Conservation (phyloP, 2,797 vertebrate species). For the Allobates femoralis region DNA sequence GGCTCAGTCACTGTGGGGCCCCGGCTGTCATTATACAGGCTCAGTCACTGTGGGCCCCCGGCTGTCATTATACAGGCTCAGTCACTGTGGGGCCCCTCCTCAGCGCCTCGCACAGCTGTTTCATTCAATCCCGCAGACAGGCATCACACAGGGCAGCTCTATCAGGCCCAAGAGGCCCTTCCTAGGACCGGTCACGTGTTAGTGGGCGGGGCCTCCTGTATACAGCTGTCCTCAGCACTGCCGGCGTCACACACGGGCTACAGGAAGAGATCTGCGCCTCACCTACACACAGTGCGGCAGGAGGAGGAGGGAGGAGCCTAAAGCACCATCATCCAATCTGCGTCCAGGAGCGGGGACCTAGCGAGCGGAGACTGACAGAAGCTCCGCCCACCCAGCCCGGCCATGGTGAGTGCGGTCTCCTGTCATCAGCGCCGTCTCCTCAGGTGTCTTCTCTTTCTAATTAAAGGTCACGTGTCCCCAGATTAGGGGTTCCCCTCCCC, state of each 20-base stretch:
- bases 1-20: too few species aligned
- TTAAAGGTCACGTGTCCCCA: too few species aligned
- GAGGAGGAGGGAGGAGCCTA: neutral
- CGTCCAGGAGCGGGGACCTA: neutral
- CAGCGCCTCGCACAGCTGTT: too few species aligned
- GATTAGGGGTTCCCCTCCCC: neutral
- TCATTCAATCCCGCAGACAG: too few species aligned
- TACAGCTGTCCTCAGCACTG: neutral
- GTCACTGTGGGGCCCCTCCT: too few species aligned
- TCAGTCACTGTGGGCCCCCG: too few species aligned
- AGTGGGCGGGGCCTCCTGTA: neutral
- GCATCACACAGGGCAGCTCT: neutral
- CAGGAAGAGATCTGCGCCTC: too few species aligned
- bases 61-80: too few species aligned
- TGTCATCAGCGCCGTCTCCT: too few species aligned
- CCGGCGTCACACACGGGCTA: neutral
- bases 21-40: too few species aligned
- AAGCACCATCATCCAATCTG: neutral
- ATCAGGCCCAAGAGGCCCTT: neutral
- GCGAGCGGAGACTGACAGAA: neutral
- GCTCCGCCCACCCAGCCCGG: conserved; percentile 19
- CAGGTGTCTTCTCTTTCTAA: too few species aligned
- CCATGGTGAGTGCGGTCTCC: conserved; percentile 43
- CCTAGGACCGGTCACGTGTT: neutral
- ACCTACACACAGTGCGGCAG: too few species aligned